These are phyloP conservation scores for Volucella inflata DNA, from an alignment of 2,888 invertebrate genomes.

Conservation along the genomic window DNA sequence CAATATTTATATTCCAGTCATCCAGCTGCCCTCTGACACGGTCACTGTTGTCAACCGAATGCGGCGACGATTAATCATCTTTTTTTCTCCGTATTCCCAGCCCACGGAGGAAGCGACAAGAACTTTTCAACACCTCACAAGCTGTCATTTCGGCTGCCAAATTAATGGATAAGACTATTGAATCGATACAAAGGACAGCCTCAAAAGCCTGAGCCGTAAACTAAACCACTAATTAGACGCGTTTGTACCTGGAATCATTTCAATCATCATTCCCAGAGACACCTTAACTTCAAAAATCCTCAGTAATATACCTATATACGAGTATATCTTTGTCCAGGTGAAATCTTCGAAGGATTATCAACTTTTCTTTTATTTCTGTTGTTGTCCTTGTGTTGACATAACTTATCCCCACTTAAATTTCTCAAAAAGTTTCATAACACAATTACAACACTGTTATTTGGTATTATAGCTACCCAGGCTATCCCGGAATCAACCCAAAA, in stretches of 20 bases:
- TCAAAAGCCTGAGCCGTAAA: neutral
- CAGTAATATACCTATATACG: too few species aligned
- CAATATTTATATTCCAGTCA: constrained; percentile 43
- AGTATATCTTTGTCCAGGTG: constrained; percentile 16
- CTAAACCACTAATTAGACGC: constrained; percentile 37
- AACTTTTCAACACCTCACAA: constrained; percentile 16
- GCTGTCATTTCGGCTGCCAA: constrained; percentile 45
- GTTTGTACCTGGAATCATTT: constrained; percentile 34
- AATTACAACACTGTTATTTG: constrained; percentile 44
- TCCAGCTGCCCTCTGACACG: constrained; percentile 35
- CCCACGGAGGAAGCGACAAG: neutral
- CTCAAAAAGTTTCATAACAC: constrained; percentile 54
- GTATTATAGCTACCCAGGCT: neutral
- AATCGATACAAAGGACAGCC: neutral
- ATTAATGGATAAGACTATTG: constrained; percentile 49
- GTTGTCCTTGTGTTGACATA: neutral
- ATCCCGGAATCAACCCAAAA: neutral
- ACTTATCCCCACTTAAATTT: constrained; percentile 19
- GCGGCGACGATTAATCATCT: constrained; percentile 64
- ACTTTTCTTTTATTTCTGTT: constrained; percentile 15
- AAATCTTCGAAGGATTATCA: constrained; percentile 55
- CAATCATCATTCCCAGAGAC: constrained; percentile 18
- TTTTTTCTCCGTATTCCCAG: neutral
- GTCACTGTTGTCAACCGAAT: constrained; percentile 10
- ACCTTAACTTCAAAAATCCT: constrained; percentile 1